Conservation (phyloP, 2,888 invertebrate species). For the Zaprionus bogoriensis region DNA sequence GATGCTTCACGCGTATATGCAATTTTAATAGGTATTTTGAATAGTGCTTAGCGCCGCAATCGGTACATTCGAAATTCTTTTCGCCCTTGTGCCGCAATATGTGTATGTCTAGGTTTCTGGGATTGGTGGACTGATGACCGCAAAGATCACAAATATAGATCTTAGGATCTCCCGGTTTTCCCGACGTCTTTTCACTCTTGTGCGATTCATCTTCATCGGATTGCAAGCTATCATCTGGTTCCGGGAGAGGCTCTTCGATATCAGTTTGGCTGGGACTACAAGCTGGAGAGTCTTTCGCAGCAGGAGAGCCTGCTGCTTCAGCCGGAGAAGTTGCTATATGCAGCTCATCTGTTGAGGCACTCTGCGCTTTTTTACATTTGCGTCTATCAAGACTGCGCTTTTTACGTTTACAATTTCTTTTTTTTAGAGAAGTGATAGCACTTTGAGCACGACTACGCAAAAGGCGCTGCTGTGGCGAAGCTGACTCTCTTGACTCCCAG, state of each 20-base stretch:
- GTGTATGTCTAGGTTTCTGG: conserved; percentile 27
- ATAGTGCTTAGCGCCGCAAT: conserved; percentile 51
- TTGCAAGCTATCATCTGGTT: not conserved
- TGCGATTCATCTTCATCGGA: not conserved
- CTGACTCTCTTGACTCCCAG: too few species aligned
- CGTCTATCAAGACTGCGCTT: not conserved
- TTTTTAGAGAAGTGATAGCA: not conserved
- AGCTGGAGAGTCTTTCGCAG: too few species aligned
- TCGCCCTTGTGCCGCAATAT: conserved; percentile 52
- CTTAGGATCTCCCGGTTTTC: conserved; percentile 8
- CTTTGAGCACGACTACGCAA: not conserved
- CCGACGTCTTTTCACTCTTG: not conserved
- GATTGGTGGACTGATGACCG: conserved; percentile 21
- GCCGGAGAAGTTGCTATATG: not conserved
- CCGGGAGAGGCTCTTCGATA: not conserved
- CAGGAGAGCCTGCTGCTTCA: too few species aligned
- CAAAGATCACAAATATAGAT: conserved; percentile 36
- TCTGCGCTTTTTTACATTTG: not conserved
- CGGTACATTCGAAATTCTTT: conserved; percentile 47
- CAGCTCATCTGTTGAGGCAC: not conserved
- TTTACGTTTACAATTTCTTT: not conserved
- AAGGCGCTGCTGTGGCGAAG: not conserved
- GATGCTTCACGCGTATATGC: conserved; percentile 66
- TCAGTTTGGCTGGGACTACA: too few species aligned
- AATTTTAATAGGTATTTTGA: conserved; percentile 44